Evolutionary conservation across 1,140 invertebrate genomes (phyloP).

Genomic region (Agrypnia vestita): DNA sequence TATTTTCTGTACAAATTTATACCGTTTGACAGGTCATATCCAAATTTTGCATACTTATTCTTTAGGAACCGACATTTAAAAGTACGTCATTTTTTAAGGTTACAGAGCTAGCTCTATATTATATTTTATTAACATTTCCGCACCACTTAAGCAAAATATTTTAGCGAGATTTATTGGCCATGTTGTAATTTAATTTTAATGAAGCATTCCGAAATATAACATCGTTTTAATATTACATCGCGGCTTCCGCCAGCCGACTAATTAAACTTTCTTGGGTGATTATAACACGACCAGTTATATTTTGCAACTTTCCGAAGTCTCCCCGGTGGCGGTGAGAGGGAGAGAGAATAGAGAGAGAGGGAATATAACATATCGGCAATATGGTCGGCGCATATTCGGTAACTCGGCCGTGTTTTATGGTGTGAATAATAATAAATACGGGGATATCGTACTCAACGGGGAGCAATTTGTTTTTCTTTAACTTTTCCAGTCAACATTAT

Average conservation of each 20-base stretch:
- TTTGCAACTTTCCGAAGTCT: not conserved
- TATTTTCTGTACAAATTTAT: too few relatives aligned
- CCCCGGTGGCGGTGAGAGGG: not conserved
- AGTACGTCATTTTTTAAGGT: too few relatives aligned
- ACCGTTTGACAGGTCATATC: too few relatives aligned
- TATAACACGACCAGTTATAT: not conserved
- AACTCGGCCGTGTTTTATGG: slow-evolving; percentile 19
- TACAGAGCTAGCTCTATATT: too few relatives aligned
- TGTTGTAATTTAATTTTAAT: too few relatives aligned
- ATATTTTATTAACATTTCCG: too few relatives aligned
- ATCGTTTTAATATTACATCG: slow-evolving; percentile 11
- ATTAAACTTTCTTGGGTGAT: slow-evolving; percentile 6
- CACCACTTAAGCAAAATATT: too few relatives aligned
- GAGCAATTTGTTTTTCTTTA: slow-evolving; percentile 20
- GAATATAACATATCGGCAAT: not conserved
- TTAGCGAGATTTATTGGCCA: too few relatives aligned
- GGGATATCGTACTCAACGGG: not conserved
- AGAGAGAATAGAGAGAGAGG: not conserved
- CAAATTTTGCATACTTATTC: too few relatives aligned
- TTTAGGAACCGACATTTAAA: too few relatives aligned
- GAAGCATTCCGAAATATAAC: not conserved
- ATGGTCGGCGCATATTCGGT: slow-evolving; percentile 22
- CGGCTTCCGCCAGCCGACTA: not conserved
- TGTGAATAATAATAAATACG: slow-evolving; percentile 10
- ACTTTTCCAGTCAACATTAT: too few relatives aligned